Evolutionary conservation across 2,888 invertebrate species (phyloP), one percentile per base, ranked within the genome.

Genomic region (Macaria liturata): DNA sequence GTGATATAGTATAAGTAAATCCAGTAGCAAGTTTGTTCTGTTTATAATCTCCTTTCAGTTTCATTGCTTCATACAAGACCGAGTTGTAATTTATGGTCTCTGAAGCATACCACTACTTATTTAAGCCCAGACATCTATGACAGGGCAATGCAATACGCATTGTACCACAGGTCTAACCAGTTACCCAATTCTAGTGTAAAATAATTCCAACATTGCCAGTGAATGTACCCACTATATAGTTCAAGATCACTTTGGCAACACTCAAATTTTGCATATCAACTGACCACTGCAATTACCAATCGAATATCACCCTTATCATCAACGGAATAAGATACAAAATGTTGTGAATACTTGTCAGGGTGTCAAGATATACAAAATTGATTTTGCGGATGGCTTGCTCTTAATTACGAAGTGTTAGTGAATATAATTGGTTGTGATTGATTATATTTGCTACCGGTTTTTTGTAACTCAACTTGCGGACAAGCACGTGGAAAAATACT

Each of bases 221-320:
- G 80, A 81, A 83, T 81, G 81, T 66, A 58, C 59, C 50, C 51
- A 20, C 47, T 67, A 69, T 66, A 69, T 84, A 84, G 84, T 80
- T 80, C 80, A 83, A 81, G 83, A 81, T 57, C 80, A 71, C 63
- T 84, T 80, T 78, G 72, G 81, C 78, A 85, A 84, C 77, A 74
- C 76, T 67, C 54, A 62, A 54, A 66, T 73, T 81, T 78, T 80
- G 78, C 81, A 80, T 81, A 78, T 75, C 71, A 68, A 59, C 55
- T 56, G 55, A 56, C 59, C 58, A 47, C n/a, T 20, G 7, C 34
- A 8, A 32, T n/a, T 9, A 34, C 32, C 56, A 3, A 32, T 4
- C 31, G 8, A 48, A 43, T 49, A 4, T 51, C 5, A 42, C 37
- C 55, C 59, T 56, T 55, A 37, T 46, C 0, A 1, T 42, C 9